Conservation (phyloP, 2,888 invertebrate species). For the Clostera curtula region DNA sequence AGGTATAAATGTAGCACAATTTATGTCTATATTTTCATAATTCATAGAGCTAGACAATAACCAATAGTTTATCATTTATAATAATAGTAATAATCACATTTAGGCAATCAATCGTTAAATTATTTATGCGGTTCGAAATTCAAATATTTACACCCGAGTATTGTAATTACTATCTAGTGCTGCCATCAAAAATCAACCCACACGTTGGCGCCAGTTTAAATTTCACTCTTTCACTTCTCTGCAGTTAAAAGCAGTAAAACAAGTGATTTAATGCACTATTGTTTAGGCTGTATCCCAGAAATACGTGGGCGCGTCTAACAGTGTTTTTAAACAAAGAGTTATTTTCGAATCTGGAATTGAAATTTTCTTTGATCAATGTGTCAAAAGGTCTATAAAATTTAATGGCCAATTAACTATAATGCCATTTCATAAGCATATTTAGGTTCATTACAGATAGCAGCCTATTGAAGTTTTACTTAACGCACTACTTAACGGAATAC, state of each 20-base stretch:
- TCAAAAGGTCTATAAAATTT: no score
- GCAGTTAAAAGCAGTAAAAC: constrained; percentile 20
- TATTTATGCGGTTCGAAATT: no score
- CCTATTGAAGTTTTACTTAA: no score
- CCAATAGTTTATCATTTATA: no score
- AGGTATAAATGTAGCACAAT: no score
- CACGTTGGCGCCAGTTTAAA: constrained; percentile 13
- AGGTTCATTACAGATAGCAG: no score
- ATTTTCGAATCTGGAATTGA: constrained; percentile 12
- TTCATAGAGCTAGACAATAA: no score
- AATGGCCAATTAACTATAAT: no score
- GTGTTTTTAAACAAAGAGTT: constrained; percentile 23
- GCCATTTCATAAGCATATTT: no score
- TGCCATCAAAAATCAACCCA: constrained; percentile 14
- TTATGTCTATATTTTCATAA: no score
- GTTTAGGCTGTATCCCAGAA: constrained; percentile 21
- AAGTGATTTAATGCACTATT: constrained; percentile 31
- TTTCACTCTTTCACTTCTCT: constrained; percentile 10
- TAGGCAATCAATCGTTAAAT: constrained; percentile 17
- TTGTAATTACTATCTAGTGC: constrained; percentile 16
- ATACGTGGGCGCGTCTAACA: constrained; percentile 18
- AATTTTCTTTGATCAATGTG: no score
- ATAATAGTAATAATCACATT: constrained; percentile 18
- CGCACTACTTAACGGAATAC: no score
- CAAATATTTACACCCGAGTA: constrained; percentile 11